Evolutionary conservation across 2,888 invertebrate genomes (phyloP).

Genomic region (Tetropium fuscum): DNA sequence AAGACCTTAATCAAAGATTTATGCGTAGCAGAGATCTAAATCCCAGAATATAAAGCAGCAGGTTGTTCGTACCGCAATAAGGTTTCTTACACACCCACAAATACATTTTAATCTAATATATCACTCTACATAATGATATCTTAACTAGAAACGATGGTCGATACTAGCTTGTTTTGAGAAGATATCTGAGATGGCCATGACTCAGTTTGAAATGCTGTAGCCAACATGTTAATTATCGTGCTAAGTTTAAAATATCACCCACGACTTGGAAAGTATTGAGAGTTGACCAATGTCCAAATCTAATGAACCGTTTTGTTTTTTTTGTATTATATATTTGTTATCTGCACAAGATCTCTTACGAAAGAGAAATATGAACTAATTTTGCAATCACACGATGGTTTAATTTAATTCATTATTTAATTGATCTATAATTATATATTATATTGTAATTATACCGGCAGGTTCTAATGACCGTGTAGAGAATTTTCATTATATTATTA

Average conservation of each 20-base stretch:
- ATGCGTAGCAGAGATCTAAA: conserved; percentile 51
- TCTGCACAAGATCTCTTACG: conserved; percentile 13
- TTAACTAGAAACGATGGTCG: conserved; percentile 45
- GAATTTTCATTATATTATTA: conserved; percentile 2
- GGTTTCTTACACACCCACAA: conserved; percentile 54
- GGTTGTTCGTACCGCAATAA: conserved; percentile 57
- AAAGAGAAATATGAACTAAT: conserved; percentile 22
- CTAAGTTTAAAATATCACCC: conserved; percentile 55
- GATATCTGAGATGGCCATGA: conserved; percentile 47
- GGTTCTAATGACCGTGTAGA: conserved; percentile 6
- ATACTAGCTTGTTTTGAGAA: conserved; percentile 32
- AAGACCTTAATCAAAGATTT: conserved; percentile 55
- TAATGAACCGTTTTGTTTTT: conserved; percentile 21
- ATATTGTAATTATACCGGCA: conserved; percentile 7
- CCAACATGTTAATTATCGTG: conserved; percentile 50
- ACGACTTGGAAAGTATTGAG: conserved; percentile 49
- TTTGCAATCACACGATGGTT: conserved; percentile 19
- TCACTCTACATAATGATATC: conserved; percentile 51
- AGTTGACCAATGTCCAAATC: conserved; percentile 19
- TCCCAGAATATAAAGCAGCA: conserved; percentile 54
- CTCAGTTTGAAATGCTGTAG: conserved; percentile 50
- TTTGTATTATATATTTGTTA: conserved; percentile 15
- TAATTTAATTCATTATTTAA: conserved; percentile 14
- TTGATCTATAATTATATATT: conserved; percentile 20
- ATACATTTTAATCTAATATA: conserved; percentile 43